phyloP scores from a whole-genome alignment of 2,888 invertebrate species.

The Halocaridina rubra region DNA sequence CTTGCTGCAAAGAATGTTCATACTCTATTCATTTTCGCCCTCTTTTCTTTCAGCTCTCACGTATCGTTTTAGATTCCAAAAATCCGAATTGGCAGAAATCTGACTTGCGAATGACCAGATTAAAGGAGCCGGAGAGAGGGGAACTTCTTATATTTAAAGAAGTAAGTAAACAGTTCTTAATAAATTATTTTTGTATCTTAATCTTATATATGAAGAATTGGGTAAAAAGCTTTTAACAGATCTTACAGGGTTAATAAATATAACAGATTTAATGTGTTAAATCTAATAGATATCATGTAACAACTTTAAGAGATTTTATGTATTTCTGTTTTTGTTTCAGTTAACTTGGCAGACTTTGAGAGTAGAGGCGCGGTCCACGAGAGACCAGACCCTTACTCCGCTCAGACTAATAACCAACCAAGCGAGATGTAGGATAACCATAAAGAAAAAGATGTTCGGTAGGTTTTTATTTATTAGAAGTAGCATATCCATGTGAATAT shows the following conservation, averaged over 20 bases:
- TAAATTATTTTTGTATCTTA: too few relatives aligned
- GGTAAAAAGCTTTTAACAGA: too few relatives aligned
- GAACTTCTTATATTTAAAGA: slow-evolving; percentile 93
- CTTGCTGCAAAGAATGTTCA: neutral
- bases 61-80: slow-evolving; percentile 92
- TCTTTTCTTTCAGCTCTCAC: slow-evolving; percentile 79
- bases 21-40: neutral
- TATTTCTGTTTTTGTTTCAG: too few relatives aligned
- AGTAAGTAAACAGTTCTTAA: too few relatives aligned
- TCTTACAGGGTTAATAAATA: too few relatives aligned
- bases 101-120: slow-evolving; percentile 89
- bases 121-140: slow-evolving; percentile 89
- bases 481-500: neutral
- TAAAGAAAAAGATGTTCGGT: slow-evolving; percentile 93
- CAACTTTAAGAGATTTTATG: too few relatives aligned
- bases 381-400: slow-evolving; percentile 80
- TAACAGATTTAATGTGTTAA: too few relatives aligned
- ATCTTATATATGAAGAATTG: too few relatives aligned
- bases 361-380: slow-evolving; percentile 89
- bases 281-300: too few relatives aligned
- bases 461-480: slow-evolving; percentile 22
- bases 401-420: slow-evolving; percentile 78
- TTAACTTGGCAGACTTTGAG: slow-evolving; percentile 96
- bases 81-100: slow-evolving; percentile 87
- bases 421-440: slow-evolving; percentile 64